Evolutionary conservation across 2,113 vertebrate species (phyloP), one percentile per base, ranked within the genome.

Genomic region (Haemorhous mexicanus): DNA sequence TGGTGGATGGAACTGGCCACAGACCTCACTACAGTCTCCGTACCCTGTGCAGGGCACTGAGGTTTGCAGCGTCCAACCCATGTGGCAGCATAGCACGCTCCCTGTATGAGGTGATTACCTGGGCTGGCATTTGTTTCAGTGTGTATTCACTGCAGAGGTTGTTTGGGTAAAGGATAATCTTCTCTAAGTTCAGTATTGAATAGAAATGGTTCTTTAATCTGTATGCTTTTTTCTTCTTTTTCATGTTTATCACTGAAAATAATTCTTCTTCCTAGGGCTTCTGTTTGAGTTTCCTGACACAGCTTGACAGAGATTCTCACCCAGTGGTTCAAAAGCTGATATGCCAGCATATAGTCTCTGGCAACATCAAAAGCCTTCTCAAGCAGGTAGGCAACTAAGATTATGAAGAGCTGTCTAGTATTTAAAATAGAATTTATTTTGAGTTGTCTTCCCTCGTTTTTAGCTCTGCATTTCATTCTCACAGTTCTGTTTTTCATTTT

Each of bases 1-100:
- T 99, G 95, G 98, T 99, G 94, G 99, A 99, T 35, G 99, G 99
- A 10, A 99, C 98, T 0, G 99, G 99, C 39, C 99, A 99, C 96
- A 98, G 97, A 87, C 99, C 99, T 83, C 99, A 99, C 96, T 99
- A 99, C 84, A 99, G 99, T 80, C 98, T 99, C 87, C 98, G 99
- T 6, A 99, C 99, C 0, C 98, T 99, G 49, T 99, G 99, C 96
- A 97, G 99, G 78, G 99, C 99, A 1, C 84, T 99, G 93, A 98
- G 98, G 72, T 99, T 99, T 70, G 98, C 98, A 67, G 98, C 99
- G 0, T 96, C 95, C 26, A 99, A 99, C 93, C 99, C 99, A 0
- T 99, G 99, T 95, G 91, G 95, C 97, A 99, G 84, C 58, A 97
- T 99, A 55, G 98, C 98, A 80, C 99, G 99, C 64, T 99, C 99